Evolutionary conservation across 2,797 vertebrate species (phyloP), one percentile per base, ranked within the genome.

Genomic region (Setipinna tenuifilis): DNA sequence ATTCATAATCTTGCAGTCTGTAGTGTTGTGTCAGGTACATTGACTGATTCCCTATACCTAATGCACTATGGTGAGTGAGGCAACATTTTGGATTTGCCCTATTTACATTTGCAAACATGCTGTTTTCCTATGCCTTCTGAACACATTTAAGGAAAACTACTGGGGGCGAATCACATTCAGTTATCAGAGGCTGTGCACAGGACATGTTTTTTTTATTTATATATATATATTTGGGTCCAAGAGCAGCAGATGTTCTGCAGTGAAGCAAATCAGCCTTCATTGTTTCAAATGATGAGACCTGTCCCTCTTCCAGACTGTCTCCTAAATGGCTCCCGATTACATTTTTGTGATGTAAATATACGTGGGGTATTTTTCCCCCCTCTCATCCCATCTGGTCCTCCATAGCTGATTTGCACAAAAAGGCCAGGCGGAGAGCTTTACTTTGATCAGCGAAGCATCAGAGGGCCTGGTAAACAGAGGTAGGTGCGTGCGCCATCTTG

Each of bases 351-450:
- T 78, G 71, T 31, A 44, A 44, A 78, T 78, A 78, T 21, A 78
- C 41, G 19, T 78, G 35, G 5, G 35, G 35, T 71, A 71, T 19
- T 41, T 75, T 19, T 75, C 25, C 68, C 28, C 83, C 82, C 81
- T 83, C 57, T 14, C 81, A 80, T 25, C 61, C 82, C 87, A 89
- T 87, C 87, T 89, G 87, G 81, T 87, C 57, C 82, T 88, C 84
- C 84, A 62, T 82, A 84, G 82, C 68, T 84, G 65, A 87, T 87
- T 84, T 71, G 54, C 57, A 87, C 84, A 44, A 78, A 78, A 78
- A 44, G 71, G 71, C 71, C 71, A 44, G 31, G 71, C 71, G 35
- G 50, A 10, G 82, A 6, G 41, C 35, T 44, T 17, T 44, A 44
- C 71, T 78, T 78, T 78, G 71, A 78, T 78, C 71, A 78, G 71